Percentiles rank a stretch among this genome's conserved stretches.
phyloP scores from a whole-genome alignment of 2,113 vertebrate species.

The Phoxinus phoxinus region DNA sequence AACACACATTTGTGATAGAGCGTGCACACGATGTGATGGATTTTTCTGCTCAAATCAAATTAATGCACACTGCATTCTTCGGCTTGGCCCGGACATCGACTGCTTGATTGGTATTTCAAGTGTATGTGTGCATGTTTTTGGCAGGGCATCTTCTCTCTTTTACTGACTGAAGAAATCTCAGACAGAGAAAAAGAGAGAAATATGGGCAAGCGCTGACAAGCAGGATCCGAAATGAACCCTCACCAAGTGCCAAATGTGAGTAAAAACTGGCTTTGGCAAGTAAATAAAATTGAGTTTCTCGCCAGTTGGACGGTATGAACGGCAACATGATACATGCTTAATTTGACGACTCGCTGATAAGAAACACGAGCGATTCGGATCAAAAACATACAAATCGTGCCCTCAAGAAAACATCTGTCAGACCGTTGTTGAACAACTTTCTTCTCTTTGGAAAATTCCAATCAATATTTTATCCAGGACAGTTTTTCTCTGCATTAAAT shows the following conservation, averaged over 20 bases:
- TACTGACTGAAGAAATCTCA: background rate
- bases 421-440: background rate
- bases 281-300: background rate
- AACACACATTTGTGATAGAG: background rate
- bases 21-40: slow-evolving; percentile 20
- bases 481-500: background rate
- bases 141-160: slow-evolving; percentile 18
- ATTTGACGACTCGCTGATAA: background rate
- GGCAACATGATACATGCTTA: background rate
- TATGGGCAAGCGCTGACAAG: background rate
- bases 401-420: background rate
- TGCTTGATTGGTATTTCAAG: slow-evolving; percentile 1
- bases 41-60: slow-evolving; percentile 46
- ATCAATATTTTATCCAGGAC: background rate
- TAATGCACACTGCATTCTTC: slow-evolving; percentile 40
- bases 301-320: background rate
- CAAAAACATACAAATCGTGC: background rate
- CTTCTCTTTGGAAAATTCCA: background rate
- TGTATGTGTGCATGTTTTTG: slow-evolving; percentile 34
- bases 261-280: background rate
- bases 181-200: background rate
- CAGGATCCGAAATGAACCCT: background rate
- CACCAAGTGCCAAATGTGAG: background rate
- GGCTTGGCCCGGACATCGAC: slow-evolving; percentile 24
- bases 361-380: background rate